phyloP scores from a whole-genome alignment of 2,797 vertebrate genomes.

The Peromyscus nudipes region DNA sequence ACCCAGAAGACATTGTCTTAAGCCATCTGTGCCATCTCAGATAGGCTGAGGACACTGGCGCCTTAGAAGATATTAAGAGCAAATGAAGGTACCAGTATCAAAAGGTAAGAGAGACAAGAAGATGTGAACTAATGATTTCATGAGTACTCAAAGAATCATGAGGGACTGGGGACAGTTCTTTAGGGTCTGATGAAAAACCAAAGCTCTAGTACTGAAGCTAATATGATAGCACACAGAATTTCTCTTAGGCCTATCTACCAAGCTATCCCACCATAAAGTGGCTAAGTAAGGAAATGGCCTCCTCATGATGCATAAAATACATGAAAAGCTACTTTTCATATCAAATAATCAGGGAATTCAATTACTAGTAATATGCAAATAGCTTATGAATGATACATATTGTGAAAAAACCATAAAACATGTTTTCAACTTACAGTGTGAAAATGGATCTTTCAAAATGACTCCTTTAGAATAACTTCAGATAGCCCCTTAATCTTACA shows the following conservation, averaged over 20 bases:
- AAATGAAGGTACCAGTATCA: neutral
- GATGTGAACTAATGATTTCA: neutral
- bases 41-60: neutral
- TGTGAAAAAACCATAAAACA: conserved; percentile 21
- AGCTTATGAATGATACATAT: conserved; percentile 32
- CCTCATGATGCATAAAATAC: neutral
- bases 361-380: neutral
- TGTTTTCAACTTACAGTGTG: neutral
- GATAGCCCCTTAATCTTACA: neutral
- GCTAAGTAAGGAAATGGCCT: neutral
- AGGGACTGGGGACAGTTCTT: neutral
- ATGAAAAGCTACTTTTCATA: neutral
- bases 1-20: neutral
- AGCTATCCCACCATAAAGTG: neutral
- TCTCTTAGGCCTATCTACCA: neutral
- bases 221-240: neutral
- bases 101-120: neutral
- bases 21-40: neutral
- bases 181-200: neutral
- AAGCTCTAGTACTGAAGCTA: neutral
- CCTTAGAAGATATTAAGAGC: neutral
- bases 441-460: conserved; percentile 36
- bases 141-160: neutral
- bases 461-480: conserved; percentile 23
- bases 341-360: neutral